Evolutionary conservation across 2,113 vertebrate genomes (phyloP).

Genomic region (Protomyctophum bolini): DNA sequence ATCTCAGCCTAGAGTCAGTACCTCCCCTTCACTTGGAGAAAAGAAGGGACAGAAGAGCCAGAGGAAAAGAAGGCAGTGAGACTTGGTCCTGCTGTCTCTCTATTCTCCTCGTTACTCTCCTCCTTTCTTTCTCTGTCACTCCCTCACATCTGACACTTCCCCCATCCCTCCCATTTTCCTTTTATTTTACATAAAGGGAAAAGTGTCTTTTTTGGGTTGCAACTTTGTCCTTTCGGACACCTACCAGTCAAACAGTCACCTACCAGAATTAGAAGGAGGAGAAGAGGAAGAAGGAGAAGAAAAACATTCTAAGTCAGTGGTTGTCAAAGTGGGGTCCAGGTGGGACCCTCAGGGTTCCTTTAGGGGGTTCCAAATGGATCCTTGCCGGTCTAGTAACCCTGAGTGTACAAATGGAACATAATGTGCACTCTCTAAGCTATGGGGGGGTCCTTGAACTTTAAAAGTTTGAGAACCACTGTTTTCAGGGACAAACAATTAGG

Average conservation of each 20-base stretch:
- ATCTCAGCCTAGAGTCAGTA: constrained; percentile 45
- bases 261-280: constrained; percentile 1
- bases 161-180: constrained; percentile 64
- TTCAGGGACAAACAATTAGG: no score
- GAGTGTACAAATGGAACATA: no score
- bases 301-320: background rate
- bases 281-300: background rate
- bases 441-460: no score
- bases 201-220: constrained; percentile 15
- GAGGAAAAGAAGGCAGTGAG: constrained; percentile 59
- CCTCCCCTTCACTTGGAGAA: constrained; percentile 46
- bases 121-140: constrained; percentile 66
- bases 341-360: no score
- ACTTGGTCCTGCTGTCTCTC: constrained; percentile 62
- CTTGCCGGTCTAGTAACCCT: no score
- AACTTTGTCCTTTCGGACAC: constrained; percentile 19
- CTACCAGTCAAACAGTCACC: background rate
- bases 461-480: no score
- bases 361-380: no score
- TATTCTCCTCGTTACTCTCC: constrained; percentile 73
- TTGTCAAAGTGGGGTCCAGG: background rate
- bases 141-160: constrained; percentile 57
- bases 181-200: constrained; percentile 18
- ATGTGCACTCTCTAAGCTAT: no score
- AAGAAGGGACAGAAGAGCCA: constrained; percentile 54